These are phyloP conservation scores for Anastrepha ludens DNA, from an alignment of 1,140 invertebrate genomes.

Conservation along the genomic window DNA sequence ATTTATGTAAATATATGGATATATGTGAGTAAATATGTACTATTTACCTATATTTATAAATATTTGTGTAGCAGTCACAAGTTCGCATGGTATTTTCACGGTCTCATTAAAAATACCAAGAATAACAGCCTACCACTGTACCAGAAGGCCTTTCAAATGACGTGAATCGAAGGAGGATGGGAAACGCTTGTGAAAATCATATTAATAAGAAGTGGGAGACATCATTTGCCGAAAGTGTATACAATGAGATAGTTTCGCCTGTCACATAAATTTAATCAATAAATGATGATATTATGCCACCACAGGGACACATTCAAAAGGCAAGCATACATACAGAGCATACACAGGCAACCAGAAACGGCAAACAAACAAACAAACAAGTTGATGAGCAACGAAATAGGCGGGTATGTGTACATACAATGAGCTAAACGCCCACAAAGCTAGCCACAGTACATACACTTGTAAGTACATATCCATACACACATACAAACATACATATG, in stretches of 20 bases:
- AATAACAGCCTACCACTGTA: too few relatives aligned
- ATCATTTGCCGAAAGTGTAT: too few relatives aligned
- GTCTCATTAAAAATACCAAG: too few relatives aligned
- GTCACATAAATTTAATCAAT: slow-evolving; percentile 56
- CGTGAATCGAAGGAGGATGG: too few relatives aligned
- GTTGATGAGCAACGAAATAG: background rate
- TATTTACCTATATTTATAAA: too few relatives aligned
- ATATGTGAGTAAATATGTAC: too few relatives aligned
- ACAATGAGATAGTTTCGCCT: slow-evolving; percentile 49
- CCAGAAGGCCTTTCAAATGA: too few relatives aligned
- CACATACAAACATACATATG: background rate
- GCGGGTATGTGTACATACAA: background rate
- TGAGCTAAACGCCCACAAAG: background rate
- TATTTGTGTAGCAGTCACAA: too few relatives aligned
- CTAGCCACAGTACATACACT: background rate
- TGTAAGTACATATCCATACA: background rate
- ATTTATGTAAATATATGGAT: too few relatives aligned
- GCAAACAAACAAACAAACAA: background rate
- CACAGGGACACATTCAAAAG: slow-evolving; percentile 39
- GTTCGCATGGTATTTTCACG: too few relatives aligned
- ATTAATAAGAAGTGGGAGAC: too few relatives aligned
- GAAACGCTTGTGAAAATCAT: too few relatives aligned
- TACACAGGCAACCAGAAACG: background rate
- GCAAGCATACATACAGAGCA: background rate
- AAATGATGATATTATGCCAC: slow-evolving; percentile 53